phyloP scores from a whole-genome alignment of 2,113 vertebrate species.

The Taurulus bubalis region DNA sequence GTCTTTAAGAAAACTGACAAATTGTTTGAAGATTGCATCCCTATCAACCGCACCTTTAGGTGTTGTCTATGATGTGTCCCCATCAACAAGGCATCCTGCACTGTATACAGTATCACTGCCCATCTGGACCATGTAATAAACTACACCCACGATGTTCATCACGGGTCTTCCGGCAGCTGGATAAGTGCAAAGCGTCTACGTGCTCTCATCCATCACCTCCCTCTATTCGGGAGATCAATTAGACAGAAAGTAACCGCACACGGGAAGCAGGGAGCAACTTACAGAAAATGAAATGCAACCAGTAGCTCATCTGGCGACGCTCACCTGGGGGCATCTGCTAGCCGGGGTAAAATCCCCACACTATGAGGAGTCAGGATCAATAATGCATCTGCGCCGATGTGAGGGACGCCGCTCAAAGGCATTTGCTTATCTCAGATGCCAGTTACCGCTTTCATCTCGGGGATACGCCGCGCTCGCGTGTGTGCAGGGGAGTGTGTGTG shows the following conservation, averaged over 20 bases:
- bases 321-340: conserved; percentile 64
- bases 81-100: conserved; percentile 31
- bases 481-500: conserved; percentile 43
- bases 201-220: conserved; percentile 27
- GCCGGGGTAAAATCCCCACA: conserved; percentile 68
- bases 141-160: not conserved
- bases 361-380: conserved; percentile 81
- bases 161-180: not conserved
- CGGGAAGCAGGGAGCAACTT: conserved; percentile 1
- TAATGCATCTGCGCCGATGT: conserved; percentile 83
- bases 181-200: not conserved
- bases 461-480: conserved; percentile 58
- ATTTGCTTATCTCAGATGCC: conserved; percentile 83
- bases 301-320: conserved; percentile 65
- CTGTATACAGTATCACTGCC: conserved; percentile 7
- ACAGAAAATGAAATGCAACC: conserved; percentile 53
- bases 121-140: conserved; percentile 20
- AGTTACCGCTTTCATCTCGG: conserved; percentile 81
- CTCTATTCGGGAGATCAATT: conserved; percentile 53
- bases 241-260: conserved; percentile 18
- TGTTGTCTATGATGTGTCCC: not conserved
- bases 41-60: not conserved
- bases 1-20: not conserved
- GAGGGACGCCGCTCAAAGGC: conserved; percentile 80
- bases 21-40: conserved; percentile 24